Conservation (phyloP, 1,140 invertebrate species). For the Drosophila auraria region DNA sequence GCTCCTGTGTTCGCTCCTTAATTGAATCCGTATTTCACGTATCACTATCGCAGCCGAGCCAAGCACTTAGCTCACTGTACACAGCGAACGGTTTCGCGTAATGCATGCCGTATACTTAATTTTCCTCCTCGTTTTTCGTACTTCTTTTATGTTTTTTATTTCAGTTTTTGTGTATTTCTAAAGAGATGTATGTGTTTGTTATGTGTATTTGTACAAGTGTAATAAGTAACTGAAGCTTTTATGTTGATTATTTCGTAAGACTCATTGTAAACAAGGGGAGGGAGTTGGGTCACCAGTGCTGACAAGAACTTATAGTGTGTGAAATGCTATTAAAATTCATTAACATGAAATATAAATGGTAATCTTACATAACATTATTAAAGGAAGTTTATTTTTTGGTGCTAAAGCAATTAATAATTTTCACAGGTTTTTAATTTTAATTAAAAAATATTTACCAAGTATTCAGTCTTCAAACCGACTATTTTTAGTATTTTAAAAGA, state of each 20-base stretch:
- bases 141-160: conserved; percentile 8
- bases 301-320: no score
- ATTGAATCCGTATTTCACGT: conserved; percentile 77
- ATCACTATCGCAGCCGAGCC: conserved; percentile 65
- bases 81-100: conserved; percentile 25
- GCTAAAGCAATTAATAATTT: no score
- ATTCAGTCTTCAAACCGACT: no score
- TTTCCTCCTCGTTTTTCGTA: conserved; percentile 8
- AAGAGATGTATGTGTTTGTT: conserved; percentile 4
- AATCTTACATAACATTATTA: no score
- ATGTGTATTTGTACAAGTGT: conserved; percentile 39
- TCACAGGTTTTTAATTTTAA: no score
- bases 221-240: conserved; percentile 81
- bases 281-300: no score
- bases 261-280: conserved; percentile 57
- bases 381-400: no score
- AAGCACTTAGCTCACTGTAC: conserved; percentile 56
- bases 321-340: no score
- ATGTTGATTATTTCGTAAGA: conserved; percentile 80
- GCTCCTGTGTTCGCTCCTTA: conserved; percentile 53
- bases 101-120: conserved; percentile 55
- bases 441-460: no score
- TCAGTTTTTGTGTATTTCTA: conserved; percentile 31
- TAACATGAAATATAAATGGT: no score
- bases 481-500: no score